phyloP scores from a whole-genome alignment of 37 sponge, comb jelly and placozoan species.

The Cladorhizidae sp. region DNA sequence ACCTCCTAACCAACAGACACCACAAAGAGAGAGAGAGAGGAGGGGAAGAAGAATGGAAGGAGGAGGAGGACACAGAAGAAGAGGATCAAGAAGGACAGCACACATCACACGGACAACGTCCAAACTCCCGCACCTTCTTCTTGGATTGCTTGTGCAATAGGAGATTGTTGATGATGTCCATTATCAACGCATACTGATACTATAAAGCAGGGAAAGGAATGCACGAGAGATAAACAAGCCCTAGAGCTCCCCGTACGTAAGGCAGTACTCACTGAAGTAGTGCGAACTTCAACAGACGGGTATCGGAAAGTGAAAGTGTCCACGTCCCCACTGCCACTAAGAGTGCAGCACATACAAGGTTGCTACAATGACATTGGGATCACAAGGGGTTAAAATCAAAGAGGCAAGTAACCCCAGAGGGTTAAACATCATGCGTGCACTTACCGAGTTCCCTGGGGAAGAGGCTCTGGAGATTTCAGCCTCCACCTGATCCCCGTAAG shows the following conservation, averaged over 20 bases:
- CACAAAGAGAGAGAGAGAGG: no score
- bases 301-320: conserved; percentile 84
- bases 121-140: conserved; percentile 61
- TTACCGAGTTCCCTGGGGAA: background rate
- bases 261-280: conserved; percentile 72
- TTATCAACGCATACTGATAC: conserved; percentile 78
- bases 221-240: background rate
- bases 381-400: no score
- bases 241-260: background rate
- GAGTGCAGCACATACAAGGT: background rate
- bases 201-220: conserved; percentile 1
- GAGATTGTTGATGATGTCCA: conserved; percentile 90
- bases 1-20: conserved; percentile 38
- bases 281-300: conserved; percentile 73
- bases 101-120: background rate
- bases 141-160: conserved; percentile 85
- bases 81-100: background rate
- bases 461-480: background rate
- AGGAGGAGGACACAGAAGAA: background rate
- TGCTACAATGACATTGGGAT: no score
- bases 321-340: conserved; percentile 45
- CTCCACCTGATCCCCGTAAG: conserved; percentile 57
- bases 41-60: background rate
- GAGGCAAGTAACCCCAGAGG: background rate
- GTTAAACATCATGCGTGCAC: background rate